Evolutionary conservation across 2,797 vertebrate genomes (phyloP), one percentile per base, ranked within the genome.

Genomic region (Micromesistius poutassou): DNA sequence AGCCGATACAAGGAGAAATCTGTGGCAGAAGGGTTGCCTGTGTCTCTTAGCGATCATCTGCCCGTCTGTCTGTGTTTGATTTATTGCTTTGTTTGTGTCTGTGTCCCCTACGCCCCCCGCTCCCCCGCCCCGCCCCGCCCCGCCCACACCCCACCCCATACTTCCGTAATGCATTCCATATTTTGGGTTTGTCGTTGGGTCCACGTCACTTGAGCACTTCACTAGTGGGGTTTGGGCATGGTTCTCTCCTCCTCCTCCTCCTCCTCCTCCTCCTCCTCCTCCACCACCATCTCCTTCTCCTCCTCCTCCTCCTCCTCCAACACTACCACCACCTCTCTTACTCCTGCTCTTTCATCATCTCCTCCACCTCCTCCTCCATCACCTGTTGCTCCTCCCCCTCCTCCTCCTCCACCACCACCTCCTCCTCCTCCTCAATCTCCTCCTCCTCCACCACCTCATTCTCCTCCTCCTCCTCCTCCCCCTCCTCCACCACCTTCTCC

Each of bases 81-180:
- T 94, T 94, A 94, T 94, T 92, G 91, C 89, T 93, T 94, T 94
- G 93, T 94, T 94, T 94, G 91, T 90, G 90, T 90, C 91, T 87
- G 87, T 71, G 78, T 87, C 91, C 83, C 89, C 74, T 82, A 85
- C 90, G 87, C 89, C 91, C 87, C 93, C 42, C 42, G 1, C 40
- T 16, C 2, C 50, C 1, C 4, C 19, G 2, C 2, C 19, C 50
- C 19, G 19, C 50, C 50, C 50, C 19, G 2, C 50, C 50, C 50
- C 50, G n/a, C 19, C 50, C 68, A 12, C 3, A 9, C 30, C 19
- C 50, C 68, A 12, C 3, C 25, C 30, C 25, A 28, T 30, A 70
- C 68, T 92, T 94, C 92, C 83, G 84, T 94, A 92, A 94, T 93
- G 87, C 86, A 82, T 94, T 90, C 92, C 93, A 93, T 87, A 93